Evolutionary conservation across 2,113 vertebrate genomes (phyloP).

Genomic region (Deroptyus accipitrinus): DNA sequence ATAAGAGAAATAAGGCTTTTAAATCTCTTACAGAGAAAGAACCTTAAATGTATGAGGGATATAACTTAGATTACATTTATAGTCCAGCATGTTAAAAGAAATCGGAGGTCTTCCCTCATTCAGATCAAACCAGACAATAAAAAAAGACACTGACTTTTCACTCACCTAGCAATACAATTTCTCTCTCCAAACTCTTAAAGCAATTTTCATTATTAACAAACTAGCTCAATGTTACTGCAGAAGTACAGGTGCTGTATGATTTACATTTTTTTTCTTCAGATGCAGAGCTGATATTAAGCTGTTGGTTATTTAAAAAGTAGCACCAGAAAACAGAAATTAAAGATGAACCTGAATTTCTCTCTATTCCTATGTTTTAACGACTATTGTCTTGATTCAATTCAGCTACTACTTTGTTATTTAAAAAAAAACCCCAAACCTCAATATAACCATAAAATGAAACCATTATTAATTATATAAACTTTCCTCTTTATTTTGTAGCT

Average conservation of each 20-base stretch:
- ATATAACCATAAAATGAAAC: neutral
- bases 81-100: neutral
- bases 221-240: neutral
- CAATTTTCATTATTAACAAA: constrained; percentile 21
- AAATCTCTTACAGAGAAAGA: neutral
- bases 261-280: neutral
- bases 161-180: neutral
- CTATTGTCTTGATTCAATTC: neutral
- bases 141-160: constrained; percentile 14
- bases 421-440: neutral
- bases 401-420: neutral
- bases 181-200: neutral
- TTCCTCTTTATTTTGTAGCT: neutral
- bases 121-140: neutral
- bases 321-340: neutral
- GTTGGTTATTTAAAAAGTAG: neutral
- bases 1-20: neutral
- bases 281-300: neutral
- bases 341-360: neutral
- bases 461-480: neutral
- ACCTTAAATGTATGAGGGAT: neutral
- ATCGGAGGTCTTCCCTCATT: neutral
- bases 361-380: neutral
- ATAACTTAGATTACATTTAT: neutral
- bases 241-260: neutral